Evolutionary conservation across 2,797 vertebrate genomes (phyloP).

Genomic region (Tadarida brasiliensis): DNA sequence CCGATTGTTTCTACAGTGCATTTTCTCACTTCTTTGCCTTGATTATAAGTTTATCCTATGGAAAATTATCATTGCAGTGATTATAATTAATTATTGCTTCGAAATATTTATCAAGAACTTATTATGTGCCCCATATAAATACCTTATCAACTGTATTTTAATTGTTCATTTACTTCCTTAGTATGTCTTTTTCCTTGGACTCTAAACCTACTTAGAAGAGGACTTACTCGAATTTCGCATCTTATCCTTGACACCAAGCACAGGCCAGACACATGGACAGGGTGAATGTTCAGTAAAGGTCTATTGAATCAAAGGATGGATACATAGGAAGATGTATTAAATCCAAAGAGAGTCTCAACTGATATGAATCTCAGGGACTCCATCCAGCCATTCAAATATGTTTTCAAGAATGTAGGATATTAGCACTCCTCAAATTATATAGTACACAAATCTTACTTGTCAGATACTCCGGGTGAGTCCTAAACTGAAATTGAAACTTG

Average conservation of each 20-base stretch:
- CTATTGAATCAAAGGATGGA: background rate
- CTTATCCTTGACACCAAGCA: background rate
- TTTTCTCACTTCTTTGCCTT: background rate
- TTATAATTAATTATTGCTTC: background rate
- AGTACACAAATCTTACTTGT: background rate
- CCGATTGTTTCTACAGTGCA: background rate
- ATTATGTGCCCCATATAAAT: background rate
- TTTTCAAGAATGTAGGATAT: conserved; percentile 19
- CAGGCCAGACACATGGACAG: background rate
- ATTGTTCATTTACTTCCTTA: background rate
- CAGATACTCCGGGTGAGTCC: background rate
- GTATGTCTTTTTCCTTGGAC: background rate
- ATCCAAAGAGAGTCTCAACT: background rate
- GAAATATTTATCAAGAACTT: conserved; percentile 20
- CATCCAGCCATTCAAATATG: background rate
- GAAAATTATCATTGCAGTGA: background rate
- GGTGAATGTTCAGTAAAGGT: background rate
- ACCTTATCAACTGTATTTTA: background rate
- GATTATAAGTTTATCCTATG: background rate
- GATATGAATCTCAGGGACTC: background rate
- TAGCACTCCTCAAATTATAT: background rate
- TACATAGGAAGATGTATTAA: background rate
- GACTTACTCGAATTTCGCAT: background rate
- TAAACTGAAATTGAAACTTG: background rate
- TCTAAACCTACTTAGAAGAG: background rate